These are phyloP conservation scores for Dascillus cervinus DNA, from an alignment of 2,888 invertebrate genomes.

Conservation along the genomic window DNA sequence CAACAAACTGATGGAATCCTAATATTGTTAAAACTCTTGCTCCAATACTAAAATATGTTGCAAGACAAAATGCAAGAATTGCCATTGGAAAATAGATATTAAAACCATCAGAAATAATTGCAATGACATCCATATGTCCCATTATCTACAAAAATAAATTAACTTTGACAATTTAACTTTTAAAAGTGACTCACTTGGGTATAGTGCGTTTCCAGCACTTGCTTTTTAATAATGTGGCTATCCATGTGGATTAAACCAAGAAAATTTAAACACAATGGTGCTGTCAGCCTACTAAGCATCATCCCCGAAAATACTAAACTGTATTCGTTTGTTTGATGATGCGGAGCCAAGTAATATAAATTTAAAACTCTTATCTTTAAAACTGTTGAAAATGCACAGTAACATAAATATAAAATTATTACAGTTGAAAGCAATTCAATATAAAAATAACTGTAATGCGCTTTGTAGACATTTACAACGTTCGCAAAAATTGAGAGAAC, in stretches of 20 bases:
- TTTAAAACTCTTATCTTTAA: constrained; percentile 93
- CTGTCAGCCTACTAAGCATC: constrained; percentile 94
- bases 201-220: constrained; percentile 84
- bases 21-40: constrained; percentile 81
- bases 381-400: constrained; percentile 97
- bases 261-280: constrained; percentile 97
- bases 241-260: constrained; percentile 97
- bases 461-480: constrained; percentile 74
- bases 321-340: constrained; percentile 98
- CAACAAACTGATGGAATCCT: constrained; percentile 96
- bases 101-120: constrained; percentile 94
- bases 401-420: constrained; percentile 90
- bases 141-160: constrained; percentile 59
- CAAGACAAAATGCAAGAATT: constrained; percentile 84
- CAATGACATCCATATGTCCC: constrained; percentile 99
- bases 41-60: constrained; percentile 91
- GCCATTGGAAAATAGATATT: constrained; percentile 99
- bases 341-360: constrained; percentile 93
- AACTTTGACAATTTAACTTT: constrained; percentile 1
- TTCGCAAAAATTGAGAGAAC: constrained; percentile 95
- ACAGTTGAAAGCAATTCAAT: constrained; percentile 91
- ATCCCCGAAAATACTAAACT: constrained; percentile 98
- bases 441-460: constrained; percentile 82
- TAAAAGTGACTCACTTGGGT: constrained; percentile 63
- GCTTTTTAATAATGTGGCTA: constrained; percentile 79